A percentile compares a stretch with the other conserved stretches of the same genome.
phyloP scores from a whole-genome alignment of 1,140 invertebrate species.

The Aricia agestis region DNA sequence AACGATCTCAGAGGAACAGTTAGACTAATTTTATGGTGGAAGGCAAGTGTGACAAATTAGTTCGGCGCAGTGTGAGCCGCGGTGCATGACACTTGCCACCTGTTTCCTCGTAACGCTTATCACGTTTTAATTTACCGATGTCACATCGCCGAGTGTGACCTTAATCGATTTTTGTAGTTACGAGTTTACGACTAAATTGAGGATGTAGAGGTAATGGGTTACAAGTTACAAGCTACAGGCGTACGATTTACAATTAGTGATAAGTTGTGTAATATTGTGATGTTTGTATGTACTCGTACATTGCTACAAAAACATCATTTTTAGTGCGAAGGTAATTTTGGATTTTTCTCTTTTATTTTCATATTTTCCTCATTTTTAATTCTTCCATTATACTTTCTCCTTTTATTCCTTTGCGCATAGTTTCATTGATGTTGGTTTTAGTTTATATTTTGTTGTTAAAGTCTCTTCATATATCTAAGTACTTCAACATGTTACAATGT shows the following conservation, averaged over 20 bases:
- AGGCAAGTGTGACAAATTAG: slow-evolving; percentile 35
- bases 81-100: slow-evolving; percentile 39
- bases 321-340: too few species aligned
- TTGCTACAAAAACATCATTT: too few species aligned
- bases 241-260: too few species aligned
- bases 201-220: neutral
- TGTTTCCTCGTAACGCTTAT: slow-evolving; percentile 39
- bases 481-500: neutral
- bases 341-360: too few species aligned
- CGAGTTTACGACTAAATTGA: slow-evolving; percentile 33
- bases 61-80: slow-evolving; percentile 37
- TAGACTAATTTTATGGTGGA: slow-evolving; percentile 23
- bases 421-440: too few species aligned
- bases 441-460: too few species aligned
- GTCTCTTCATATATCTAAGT: neutral
- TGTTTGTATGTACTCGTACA: too few species aligned
- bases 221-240: neutral
- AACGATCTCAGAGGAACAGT: slow-evolving; percentile 26
- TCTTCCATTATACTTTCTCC: too few species aligned
- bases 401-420: too few species aligned
- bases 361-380: too few species aligned
- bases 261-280: too few species aligned
- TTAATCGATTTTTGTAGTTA: slow-evolving; percentile 41
- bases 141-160: slow-evolving; percentile 25
- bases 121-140: slow-evolving; percentile 28